Conservation (phyloP, 2,113 vertebrate genomes). For the Scatophagus argus region DNA sequence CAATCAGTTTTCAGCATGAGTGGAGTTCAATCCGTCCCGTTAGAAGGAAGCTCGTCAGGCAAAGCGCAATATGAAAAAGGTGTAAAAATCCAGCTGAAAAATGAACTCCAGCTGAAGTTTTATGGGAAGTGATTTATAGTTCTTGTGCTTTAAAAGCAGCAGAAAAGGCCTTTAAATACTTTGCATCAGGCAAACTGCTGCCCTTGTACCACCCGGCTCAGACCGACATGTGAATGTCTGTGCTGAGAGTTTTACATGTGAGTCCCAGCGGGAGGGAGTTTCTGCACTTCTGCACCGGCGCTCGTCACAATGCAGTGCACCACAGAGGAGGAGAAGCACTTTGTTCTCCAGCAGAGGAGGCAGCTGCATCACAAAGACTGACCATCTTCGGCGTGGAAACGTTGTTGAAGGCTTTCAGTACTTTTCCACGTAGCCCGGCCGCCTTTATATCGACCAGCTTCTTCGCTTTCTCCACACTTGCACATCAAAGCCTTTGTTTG, state of each 20-base stretch:
- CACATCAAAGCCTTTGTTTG: conserved; percentile 18
- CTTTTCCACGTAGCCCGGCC: not conserved
- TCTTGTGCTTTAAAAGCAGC: not conserved
- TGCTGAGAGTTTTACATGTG: not conserved
- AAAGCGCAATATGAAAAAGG: not conserved
- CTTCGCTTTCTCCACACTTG: conserved; percentile 12
- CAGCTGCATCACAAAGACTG: conserved; percentile 3
- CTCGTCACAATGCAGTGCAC: not conserved
- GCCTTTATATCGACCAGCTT: not conserved
- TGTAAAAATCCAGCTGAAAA: not conserved
- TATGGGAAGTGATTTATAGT: conserved; percentile 15
- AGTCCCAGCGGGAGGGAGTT: not conserved
- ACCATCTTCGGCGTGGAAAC: not conserved
- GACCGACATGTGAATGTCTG: not conserved
- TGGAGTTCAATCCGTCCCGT: not conserved
- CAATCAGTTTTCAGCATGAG: not conserved
- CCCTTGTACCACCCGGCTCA: not conserved
- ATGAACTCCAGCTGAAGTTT: conserved; percentile 23
- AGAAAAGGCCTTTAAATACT: not conserved
- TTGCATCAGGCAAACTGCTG: not conserved
- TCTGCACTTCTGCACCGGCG: not conserved
- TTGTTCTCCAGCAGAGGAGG: not conserved
- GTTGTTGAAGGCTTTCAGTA: not conserved
- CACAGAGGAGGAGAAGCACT: not conserved
- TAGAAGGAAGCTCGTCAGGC: not conserved